Conservation (phyloP, 2,888 invertebrate genomes). For the Chloroclystis v-ata region DNA sequence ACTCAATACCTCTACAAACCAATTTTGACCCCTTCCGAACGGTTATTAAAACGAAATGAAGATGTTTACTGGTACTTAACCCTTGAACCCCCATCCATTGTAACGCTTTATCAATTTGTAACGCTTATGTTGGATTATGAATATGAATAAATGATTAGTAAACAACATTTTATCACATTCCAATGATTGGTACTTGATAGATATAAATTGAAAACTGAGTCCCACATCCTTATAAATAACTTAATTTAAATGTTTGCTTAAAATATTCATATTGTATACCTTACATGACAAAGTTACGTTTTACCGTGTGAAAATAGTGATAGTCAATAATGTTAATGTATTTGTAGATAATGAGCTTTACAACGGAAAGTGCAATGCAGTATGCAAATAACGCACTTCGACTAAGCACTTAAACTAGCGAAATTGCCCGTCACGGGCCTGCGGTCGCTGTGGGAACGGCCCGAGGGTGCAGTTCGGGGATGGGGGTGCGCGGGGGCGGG, state of each 20-base stretch:
- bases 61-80: constrained; percentile 70
- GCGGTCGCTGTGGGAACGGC: constrained; percentile 65
- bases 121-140: constrained; percentile 34
- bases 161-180: constrained; percentile 30
- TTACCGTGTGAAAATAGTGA: neutral
- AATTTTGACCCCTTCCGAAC: constrained; percentile 49
- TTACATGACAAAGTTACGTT: neutral
- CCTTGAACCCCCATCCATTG: constrained; percentile 47
- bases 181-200: constrained; percentile 18
- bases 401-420: constrained; percentile 50
- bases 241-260: neutral
- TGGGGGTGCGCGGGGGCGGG: constrained; percentile 34
- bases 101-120: constrained; percentile 57
- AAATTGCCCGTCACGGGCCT: constrained; percentile 61
- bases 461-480: constrained; percentile 32
- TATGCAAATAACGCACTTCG: constrained; percentile 39
- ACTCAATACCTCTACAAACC: constrained; percentile 36
- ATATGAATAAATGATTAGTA: constrained; percentile 33
- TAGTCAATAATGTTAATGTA: neutral
- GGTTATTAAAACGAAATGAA: constrained; percentile 62
- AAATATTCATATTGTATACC: too few relatives aligned
- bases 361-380: constrained; percentile 12
- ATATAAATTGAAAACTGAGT: constrained; percentile 24
- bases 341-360: neutral
- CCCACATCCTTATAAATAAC: constrained; percentile 16